phyloP scores from a whole-genome alignment of 2,888 invertebrate species.

The Teleiodes luculella region DNA sequence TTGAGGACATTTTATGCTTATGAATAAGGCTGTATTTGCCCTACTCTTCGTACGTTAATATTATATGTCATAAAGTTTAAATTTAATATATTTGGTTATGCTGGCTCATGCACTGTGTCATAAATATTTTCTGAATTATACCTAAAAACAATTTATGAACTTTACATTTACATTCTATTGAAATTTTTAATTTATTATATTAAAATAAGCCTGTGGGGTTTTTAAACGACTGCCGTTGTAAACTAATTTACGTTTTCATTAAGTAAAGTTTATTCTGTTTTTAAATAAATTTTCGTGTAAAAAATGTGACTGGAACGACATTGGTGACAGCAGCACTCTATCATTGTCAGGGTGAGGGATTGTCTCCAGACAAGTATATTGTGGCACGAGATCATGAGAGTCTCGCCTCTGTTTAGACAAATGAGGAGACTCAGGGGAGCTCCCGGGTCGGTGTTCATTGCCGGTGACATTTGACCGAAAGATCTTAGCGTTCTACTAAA shows the following conservation, averaged over 20 bases:
- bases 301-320: slow-evolving; percentile 4
- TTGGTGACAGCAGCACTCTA: slow-evolving; percentile 28
- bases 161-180: not conserved
- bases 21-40: slow-evolving; percentile 52
- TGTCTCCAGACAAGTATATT: slow-evolving; percentile 25
- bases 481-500: slow-evolving; percentile 42
- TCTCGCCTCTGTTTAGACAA: slow-evolving; percentile 37
- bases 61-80: not conserved
- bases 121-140: too few relatives aligned
- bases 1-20: slow-evolving; percentile 54
- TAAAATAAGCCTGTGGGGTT: too few relatives aligned
- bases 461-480: slow-evolving; percentile 56
- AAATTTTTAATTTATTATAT: too few relatives aligned
- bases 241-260: too few relatives aligned
- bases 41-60: not conserved
- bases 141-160: not conserved
- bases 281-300: slow-evolving; percentile 16
- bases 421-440: slow-evolving; percentile 38
- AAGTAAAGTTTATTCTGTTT: slow-evolving; percentile 1
- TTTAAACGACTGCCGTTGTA: too few relatives aligned
- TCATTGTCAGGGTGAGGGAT: slow-evolving; percentile 38
- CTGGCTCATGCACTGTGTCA: too few relatives aligned
- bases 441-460: slow-evolving; percentile 49
- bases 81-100: not conserved
- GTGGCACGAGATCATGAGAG: slow-evolving; percentile 14